Conservation (phyloP, 2,888 invertebrate genomes). For the Celastrina argiolus region DNA sequence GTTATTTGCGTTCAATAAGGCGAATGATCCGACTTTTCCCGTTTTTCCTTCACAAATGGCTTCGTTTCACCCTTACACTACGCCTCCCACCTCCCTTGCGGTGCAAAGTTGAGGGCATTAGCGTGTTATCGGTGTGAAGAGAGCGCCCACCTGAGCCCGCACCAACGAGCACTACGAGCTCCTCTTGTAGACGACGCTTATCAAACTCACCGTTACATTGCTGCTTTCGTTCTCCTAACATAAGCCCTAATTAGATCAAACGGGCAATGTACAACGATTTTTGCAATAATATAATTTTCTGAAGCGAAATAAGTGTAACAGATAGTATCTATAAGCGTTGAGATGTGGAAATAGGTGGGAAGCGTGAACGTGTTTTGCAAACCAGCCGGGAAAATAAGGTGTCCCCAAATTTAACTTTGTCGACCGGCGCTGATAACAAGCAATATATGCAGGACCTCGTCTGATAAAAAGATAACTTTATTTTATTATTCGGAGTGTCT, state of each 20-base stretch:
- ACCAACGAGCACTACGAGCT: conserved; percentile 37
- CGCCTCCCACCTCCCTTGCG: conserved; percentile 55
- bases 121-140: conserved; percentile 78
- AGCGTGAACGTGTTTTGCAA: conserved; percentile 77
- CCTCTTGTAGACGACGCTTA: conserved; percentile 1
- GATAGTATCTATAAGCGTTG: conserved; percentile 76
- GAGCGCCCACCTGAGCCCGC: conserved; percentile 69
- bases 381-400: conserved; percentile 73
- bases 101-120: conserved; percentile 79
- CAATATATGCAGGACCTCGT: conserved; percentile 53
- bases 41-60: conserved; percentile 65
- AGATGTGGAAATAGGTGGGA: conserved; percentile 76
- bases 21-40: conserved; percentile 73
- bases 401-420: conserved; percentile 72
- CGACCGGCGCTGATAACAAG: conserved; percentile 68
- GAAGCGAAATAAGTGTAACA: conserved; percentile 62
- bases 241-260: conserved; percentile 26
- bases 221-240: not conserved
- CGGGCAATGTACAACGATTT: conserved; percentile 44
- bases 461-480: conserved; percentile 15
- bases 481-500: not conserved
- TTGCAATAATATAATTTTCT: conserved; percentile 27
- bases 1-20: conserved; percentile 73
- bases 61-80: conserved; percentile 40
- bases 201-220: conserved; percentile 24